Base-by-base conservation (phyloP, 92 coral and sea anemone genomes). In the Bergia sp. region DNA sequence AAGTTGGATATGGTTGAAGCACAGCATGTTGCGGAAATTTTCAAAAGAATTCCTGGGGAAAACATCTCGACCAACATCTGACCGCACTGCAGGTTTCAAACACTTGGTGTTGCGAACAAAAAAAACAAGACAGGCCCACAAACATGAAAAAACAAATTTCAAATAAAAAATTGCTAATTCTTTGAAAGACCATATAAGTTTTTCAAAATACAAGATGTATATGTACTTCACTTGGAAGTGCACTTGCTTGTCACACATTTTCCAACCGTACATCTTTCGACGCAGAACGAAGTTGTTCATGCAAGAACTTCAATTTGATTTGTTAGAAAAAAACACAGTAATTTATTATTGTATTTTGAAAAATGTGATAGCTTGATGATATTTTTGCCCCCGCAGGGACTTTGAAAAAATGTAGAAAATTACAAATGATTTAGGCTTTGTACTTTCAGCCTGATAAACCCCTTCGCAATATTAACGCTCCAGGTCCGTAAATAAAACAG, bases 1-100 rank as follows among this genome's bases (percentile, higher is more conserved):
- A 61, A 61, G 69, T 61, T 21, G 76, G 73, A 23, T 20, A 36
- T 72, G 76, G 76, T 72, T 73, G 39, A 20, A 5, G 37, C 77
- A 38, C 77, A 73, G 77, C 77, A 23, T 73, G 77, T 73, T 38
- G 77, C 77, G 77, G 77, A 73, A 65, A 20, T 73, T 36, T 10
- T 73, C 77, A 73, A 73, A 73, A 4, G 77, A 36, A 36, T 73
- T 73, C 77, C 42, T 10, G 12, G 39, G 77, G 77, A 37, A 61
- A 61, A 61, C 3, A 20, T 61, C 3, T 61, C 29, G 12, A 61
- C 7, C 69, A 0, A 23, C 29, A 3, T 4, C 29, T 61, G 69
- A 61, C 69, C 69, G 5, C 69, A 61, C 69, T 20, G 6, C 69
- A 21, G 69, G 69, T 61, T 61, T 23, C 69, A 20, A 4, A 61